Conservation (phyloP, 2,113 vertebrate genomes). For the Bos taurus region DNA sequence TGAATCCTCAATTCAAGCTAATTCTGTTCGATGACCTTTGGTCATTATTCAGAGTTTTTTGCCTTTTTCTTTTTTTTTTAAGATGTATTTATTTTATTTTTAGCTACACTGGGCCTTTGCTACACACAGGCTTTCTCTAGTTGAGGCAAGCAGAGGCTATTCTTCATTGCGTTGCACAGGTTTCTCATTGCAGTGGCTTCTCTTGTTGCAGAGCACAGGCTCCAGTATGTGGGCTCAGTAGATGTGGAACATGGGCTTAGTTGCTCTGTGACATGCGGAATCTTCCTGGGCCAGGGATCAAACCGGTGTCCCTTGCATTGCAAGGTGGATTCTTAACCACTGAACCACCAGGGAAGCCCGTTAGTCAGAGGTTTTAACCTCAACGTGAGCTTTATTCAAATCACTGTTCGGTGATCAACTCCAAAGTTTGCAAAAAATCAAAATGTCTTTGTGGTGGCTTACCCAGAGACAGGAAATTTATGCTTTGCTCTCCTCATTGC, state of each 20-base stretch:
- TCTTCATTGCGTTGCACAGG: neutral
- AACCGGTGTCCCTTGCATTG: rapidly evolving
- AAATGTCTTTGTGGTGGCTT: neutral
- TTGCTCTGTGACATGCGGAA: neutral
- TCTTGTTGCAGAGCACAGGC: neutral
- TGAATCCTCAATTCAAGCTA: neutral
- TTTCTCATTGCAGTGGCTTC: neutral
- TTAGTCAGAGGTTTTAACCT: neutral
- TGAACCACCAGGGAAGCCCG: neutral
- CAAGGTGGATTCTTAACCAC: neutral
- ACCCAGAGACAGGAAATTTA: neutral
- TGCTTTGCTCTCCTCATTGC: neutral
- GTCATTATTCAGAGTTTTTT: neutral
- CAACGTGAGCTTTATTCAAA: neutral
- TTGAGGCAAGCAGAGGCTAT: neutral
- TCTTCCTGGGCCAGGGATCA: neutral
- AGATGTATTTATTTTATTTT: neutral
- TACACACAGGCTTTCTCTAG: neutral
- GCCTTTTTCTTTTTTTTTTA: neutral
- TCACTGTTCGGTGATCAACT: neutral
- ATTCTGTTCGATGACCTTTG: neutral
- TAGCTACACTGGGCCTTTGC: neutral
- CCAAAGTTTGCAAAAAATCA: neutral
- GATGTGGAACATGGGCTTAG: neutral
- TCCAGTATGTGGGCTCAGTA: neutral